Evolutionary conservation across 2,797 vertebrate genomes (phyloP).

Genomic region (Bradypodion ventrale): DNA sequence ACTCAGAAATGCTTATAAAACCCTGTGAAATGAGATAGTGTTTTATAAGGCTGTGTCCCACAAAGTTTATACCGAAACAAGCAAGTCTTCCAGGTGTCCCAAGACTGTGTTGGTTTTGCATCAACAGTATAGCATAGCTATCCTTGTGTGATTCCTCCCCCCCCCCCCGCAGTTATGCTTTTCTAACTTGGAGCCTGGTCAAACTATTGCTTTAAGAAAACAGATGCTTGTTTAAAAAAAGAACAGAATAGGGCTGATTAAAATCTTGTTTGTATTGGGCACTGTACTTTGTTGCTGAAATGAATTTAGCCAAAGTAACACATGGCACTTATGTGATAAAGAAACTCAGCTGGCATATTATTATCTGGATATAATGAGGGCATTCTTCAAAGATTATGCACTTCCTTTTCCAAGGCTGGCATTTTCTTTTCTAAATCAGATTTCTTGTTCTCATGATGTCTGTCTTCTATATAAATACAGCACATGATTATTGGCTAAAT

Average conservation of each 20-base stretch:
- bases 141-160: no score
- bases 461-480: constrained; percentile 9
- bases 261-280: background rate
- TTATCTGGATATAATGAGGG: constrained; percentile 3
- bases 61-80: background rate
- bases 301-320: constrained; percentile 1
- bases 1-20: background rate
- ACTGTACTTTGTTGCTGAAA: background rate
- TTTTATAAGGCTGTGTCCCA: background rate
- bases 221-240: background rate
- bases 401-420: background rate
- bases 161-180: no score
- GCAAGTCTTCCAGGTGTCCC: no score
- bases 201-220: background rate
- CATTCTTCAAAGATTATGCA: background rate
- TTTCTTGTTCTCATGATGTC: background rate
- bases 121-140: no score
- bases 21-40: background rate
- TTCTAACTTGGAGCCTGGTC: constrained; percentile 22
- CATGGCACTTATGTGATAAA: constrained; percentile 6
- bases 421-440: background rate
- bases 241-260: background rate
- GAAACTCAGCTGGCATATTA: constrained; percentile 7
- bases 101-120: background rate
- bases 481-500: background rate